phyloP scores from a whole-genome alignment of 1,140 invertebrate genomes.

The Onthophagus taurus region DNA sequence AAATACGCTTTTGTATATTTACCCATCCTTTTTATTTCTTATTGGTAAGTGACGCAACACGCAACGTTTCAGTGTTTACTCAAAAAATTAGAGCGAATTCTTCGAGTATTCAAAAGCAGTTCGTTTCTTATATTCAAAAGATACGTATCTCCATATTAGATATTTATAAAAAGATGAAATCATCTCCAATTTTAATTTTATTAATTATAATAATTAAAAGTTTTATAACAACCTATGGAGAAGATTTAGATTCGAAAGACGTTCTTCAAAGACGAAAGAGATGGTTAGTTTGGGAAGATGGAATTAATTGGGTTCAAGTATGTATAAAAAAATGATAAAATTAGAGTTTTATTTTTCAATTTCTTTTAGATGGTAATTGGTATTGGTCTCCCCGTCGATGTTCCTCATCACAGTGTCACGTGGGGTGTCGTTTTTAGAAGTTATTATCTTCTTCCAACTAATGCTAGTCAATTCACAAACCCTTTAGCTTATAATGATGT shows the following conservation, averaged over 20 bases:
- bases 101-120: no score
- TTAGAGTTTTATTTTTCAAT: background rate
- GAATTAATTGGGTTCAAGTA: conserved; percentile 33
- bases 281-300: conserved; percentile 27
- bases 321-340: background rate
- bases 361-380: conserved; percentile 30
- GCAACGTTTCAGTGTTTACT: no score
- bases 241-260: conserved; percentile 20
- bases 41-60: no score
- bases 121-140: no score
- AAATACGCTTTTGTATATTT: no score
- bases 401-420: conserved; percentile 27
- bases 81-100: no score
- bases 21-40: no score
- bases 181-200: no score
- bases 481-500: conserved; percentile 24
- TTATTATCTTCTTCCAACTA: conserved; percentile 31
- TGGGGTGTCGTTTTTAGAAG: conserved; percentile 30
- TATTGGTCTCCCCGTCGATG: conserved; percentile 28
- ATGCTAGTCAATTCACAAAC: conserved; percentile 23
- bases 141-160: no score
- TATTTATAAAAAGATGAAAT: no score
- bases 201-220: no score
- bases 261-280: conserved; percentile 25
- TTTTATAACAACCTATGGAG: no score